Evolutionary conservation across 2,797 vertebrate species (phyloP).

Genomic region (Bovichtus variegatus): DNA sequence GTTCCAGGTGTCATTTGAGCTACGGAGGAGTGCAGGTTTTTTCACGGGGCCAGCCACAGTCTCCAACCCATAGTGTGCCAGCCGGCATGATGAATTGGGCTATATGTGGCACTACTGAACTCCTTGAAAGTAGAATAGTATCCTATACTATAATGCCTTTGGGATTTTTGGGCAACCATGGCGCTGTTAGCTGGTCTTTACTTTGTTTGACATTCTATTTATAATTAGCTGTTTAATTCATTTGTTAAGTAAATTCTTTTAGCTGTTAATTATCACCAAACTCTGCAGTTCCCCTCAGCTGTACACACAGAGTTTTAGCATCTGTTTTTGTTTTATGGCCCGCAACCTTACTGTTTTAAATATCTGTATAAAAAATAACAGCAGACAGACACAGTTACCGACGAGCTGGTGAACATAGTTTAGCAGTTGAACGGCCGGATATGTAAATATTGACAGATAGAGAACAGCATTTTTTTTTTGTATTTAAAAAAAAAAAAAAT

Average conservation of each 20-base stretch:
- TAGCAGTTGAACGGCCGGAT: too few relatives aligned
- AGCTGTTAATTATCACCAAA: neutral
- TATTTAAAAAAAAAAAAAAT: too few relatives aligned
- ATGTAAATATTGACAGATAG: too few relatives aligned
- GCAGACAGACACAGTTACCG: too few relatives aligned
- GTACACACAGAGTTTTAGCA: neutral
- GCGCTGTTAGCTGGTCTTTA: neutral
- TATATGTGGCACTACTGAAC: neutral
- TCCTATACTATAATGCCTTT: neutral
- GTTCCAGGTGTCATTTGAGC: conserved; percentile 61
- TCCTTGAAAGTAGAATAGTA: neutral
- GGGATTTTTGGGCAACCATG: neutral
- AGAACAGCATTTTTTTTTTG: too few relatives aligned
- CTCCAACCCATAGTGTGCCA: conserved; percentile 18
- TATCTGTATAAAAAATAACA: too few relatives aligned
- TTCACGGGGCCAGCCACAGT: conserved; percentile 16
- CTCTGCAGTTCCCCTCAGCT: neutral
- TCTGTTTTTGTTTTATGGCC: too few relatives aligned
- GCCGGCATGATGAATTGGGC: conserved; percentile 32
- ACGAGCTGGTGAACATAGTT: too few relatives aligned
- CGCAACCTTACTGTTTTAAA: neutral
- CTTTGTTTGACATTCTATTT: neutral
- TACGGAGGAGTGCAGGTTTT: conserved; percentile 7
- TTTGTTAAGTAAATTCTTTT: too few relatives aligned
- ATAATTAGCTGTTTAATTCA: conserved; percentile 1